Conservation (phyloP, 53 echinoderm and acorn worm genomes). For the Glandiceps talaboti region DNA sequence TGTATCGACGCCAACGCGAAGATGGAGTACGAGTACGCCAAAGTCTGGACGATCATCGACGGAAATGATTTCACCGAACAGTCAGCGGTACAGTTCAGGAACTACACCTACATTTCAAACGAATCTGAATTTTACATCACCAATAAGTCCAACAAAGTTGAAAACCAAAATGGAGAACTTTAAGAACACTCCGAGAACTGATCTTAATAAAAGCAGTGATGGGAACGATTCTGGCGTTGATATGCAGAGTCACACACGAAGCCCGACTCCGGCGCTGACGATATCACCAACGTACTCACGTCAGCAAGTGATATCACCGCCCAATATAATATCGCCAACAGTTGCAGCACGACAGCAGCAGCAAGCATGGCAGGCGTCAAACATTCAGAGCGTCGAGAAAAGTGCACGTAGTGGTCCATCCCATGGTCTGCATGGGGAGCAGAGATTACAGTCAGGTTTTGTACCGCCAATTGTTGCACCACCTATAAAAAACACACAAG, state of each 20-base stretch:
- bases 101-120: slow-evolving; percentile 56
- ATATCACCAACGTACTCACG: slow-evolving; percentile 15
- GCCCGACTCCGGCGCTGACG: slow-evolving; percentile 37
- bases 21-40: slow-evolving; percentile 61
- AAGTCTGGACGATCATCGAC: slow-evolving; percentile 78
- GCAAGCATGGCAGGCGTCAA: slow-evolving; percentile 23
- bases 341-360: slow-evolving; percentile 25
- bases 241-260: slow-evolving; percentile 17
- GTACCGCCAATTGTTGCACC: not conserved
- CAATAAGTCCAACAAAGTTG: slow-evolving; percentile 83
- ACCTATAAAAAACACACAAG: not conserved
- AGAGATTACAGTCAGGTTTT: not conserved
- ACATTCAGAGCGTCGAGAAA: not conserved
- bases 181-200: slow-evolving; percentile 6
- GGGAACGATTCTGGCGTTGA: slow-evolving; percentile 87
- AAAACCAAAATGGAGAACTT: slow-evolving; percentile 73
- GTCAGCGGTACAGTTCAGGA: slow-evolving; percentile 37
- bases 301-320: slow-evolving; percentile 41
- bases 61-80: slow-evolving; percentile 68
- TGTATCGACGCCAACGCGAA: slow-evolving; percentile 54
- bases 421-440: too few relatives aligned
- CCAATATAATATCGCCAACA: slow-evolving; percentile 57
- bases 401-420: not conserved
- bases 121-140: slow-evolving; percentile 63
- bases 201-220: slow-evolving; percentile 27